These are phyloP conservation scores for Antheraea yamamai DNA, from an alignment of 2,888 invertebrate species.

Conservation along the genomic window DNA sequence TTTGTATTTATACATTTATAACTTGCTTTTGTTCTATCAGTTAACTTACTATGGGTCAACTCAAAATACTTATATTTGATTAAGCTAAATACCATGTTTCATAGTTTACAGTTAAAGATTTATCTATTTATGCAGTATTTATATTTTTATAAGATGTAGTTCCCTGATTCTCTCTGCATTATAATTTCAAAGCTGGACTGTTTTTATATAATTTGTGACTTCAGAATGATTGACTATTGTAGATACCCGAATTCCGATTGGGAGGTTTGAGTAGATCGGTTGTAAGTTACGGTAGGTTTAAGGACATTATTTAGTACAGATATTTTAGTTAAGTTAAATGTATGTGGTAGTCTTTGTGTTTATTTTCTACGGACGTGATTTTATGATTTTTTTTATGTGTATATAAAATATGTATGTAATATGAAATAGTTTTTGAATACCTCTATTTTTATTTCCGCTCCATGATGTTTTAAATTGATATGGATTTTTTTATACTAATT, in stretches of 20 bases:
- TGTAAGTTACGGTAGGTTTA: slow-evolving; percentile 22
- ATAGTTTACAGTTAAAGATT: background rate
- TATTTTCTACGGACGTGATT: background rate
- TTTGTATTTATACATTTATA: background rate
- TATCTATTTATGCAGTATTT: background rate
- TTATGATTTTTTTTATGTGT: background rate
- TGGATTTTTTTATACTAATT: slow-evolving; percentile 41
- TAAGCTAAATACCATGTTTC: too few species aligned
- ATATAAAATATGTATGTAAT: background rate
- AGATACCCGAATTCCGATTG: background rate
- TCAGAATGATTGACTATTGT: background rate
- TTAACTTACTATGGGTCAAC: background rate
- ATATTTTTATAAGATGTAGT: background rate
- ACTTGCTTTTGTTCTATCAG: background rate
- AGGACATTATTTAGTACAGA: slow-evolving; percentile 21
- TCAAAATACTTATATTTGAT: too few species aligned
- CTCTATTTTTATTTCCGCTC: background rate
- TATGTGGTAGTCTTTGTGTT: background rate
- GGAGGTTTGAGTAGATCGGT: background rate
- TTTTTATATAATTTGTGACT: background rate
- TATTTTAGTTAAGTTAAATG: background rate
- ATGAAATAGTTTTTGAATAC: background rate
- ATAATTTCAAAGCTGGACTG: background rate
- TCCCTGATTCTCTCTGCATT: background rate
- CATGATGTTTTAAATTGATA: slow-evolving; percentile 5